Conservation (phyloP, 2,888 invertebrate genomes). For the Diploptera punctata region DNA sequence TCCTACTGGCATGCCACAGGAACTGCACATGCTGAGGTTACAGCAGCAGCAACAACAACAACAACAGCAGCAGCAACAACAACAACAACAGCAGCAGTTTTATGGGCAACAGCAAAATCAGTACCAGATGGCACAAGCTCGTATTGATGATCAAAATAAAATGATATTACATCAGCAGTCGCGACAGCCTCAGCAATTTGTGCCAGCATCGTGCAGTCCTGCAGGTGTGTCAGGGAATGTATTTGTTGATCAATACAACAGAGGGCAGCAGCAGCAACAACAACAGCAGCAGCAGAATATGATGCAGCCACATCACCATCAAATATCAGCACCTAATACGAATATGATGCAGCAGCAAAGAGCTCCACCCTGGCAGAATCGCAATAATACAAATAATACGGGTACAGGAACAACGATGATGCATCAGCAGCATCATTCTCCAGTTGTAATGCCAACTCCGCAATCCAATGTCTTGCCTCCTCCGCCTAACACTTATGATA, state of each 20-base stretch:
- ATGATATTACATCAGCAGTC: slow-evolving; percentile 37
- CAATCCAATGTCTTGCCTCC: slow-evolving; percentile 48
- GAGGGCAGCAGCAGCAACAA: slow-evolving; percentile 43
- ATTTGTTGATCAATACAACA: slow-evolving; percentile 17
- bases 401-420: slow-evolving; percentile 30
- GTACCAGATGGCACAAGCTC: slow-evolving; percentile 33
- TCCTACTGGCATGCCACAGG: too few relatives aligned
- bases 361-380: slow-evolving; percentile 41
- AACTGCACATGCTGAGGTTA: slow-evolving; percentile 31
- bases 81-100: slow-evolving; percentile 42
- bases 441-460: slow-evolving; percentile 45
- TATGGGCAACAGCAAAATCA: slow-evolving; percentile 35
- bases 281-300: slow-evolving; percentile 47
- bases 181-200: slow-evolving; percentile 29
- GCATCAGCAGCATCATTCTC: slow-evolving; percentile 39
- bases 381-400: slow-evolving; percentile 11
- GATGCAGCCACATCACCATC: slow-evolving; percentile 50
- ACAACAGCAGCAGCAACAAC: slow-evolving; percentile 36
- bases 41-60: slow-evolving; percentile 42
- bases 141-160: slow-evolving; percentile 33
- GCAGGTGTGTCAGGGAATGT: not conserved
- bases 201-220: slow-evolving; percentile 14
- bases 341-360: slow-evolving; percentile 32
- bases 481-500: slow-evolving; percentile 61
- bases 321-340: slow-evolving; percentile 44